Evolutionary conservation across 2,113 vertebrate species (phyloP).

Genomic region (Cyrtonyx montezumae): DNA sequence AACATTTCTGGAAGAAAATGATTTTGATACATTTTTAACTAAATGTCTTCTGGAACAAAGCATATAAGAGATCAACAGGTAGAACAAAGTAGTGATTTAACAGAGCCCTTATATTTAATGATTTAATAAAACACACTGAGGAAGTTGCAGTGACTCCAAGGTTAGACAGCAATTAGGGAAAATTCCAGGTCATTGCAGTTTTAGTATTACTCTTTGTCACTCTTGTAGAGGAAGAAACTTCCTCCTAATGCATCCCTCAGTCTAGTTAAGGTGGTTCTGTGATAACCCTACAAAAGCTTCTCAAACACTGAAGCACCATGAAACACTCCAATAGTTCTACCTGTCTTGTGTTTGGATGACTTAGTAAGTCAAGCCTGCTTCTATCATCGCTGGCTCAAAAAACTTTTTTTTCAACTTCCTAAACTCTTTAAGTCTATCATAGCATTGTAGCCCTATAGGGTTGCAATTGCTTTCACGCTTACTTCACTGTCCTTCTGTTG

Average conservation of each 20-base stretch:
- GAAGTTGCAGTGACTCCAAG: not conserved
- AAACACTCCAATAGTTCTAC: fast-evolving
- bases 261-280: not conserved
- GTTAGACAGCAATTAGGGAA: not conserved
- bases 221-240: not conserved
- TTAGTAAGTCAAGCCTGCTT: not conserved
- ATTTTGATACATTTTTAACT: not conserved
- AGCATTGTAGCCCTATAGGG: fast-evolving
- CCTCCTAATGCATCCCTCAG: not conserved
- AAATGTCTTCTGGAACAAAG: not conserved
- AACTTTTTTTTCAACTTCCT: not conserved
- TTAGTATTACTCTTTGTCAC: not conserved
- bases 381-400: not conserved
- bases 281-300: not conserved
- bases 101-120: not conserved
- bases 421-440: not conserved
- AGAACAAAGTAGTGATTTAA: not conserved
- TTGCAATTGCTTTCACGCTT: not conserved
- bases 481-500: not conserved
- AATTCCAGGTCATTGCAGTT: not conserved
- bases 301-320: not conserved
- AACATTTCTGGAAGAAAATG: not conserved
- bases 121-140: not conserved
- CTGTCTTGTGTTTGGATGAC: not conserved
- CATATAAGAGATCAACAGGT: not conserved